Evolutionary conservation across 1,140 invertebrate species (phyloP).

Genomic region (Aphelenchoides besseyi): DNA sequence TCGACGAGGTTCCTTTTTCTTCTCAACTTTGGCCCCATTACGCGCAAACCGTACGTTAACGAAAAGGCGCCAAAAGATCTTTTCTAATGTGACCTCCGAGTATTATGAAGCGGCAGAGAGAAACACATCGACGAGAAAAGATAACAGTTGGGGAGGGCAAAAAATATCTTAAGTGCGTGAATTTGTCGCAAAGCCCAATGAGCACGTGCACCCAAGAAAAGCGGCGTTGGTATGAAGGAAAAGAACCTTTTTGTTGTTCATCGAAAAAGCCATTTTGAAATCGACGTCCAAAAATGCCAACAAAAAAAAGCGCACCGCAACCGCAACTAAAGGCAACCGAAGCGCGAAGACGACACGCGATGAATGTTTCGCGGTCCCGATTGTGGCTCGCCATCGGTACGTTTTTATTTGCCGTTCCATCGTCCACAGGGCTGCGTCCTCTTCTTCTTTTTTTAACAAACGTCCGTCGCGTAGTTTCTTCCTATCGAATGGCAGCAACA

Average conservation of each 20-base stretch:
- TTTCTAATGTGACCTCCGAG: not conserved
- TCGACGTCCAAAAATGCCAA: too few relatives aligned
- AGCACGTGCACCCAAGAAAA: not conserved
- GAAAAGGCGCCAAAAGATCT: not conserved
- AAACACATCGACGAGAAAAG: not conserved
- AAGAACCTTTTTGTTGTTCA: too few relatives aligned
- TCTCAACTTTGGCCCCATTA: conserved; percentile 1
- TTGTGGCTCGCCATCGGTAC: conserved; percentile 1
- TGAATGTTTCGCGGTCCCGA: not conserved
- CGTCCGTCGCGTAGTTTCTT: not conserved
- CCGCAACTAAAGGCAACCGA: conserved; percentile 1
- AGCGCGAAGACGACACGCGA: not conserved
- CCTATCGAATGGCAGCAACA: not conserved
- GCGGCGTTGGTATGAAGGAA: not conserved
- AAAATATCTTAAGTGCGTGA: not conserved
- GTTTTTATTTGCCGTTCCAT: not conserved
- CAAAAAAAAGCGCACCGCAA: not conserved
- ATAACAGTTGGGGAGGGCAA: not conserved
- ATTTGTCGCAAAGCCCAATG: not conserved
- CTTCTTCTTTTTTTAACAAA: not conserved
- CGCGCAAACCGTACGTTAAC: not conserved
- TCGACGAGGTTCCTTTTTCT: not conserved
- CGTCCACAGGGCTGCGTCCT: not conserved
- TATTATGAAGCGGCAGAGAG: not conserved
- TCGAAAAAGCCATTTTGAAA: not conserved